A percentile compares a stretch with the other conserved stretches of the same genome.
Evolutionary conservation across 1,140 invertebrate genomes (phyloP).

Genomic region (Neodiprion pinetum): DNA sequence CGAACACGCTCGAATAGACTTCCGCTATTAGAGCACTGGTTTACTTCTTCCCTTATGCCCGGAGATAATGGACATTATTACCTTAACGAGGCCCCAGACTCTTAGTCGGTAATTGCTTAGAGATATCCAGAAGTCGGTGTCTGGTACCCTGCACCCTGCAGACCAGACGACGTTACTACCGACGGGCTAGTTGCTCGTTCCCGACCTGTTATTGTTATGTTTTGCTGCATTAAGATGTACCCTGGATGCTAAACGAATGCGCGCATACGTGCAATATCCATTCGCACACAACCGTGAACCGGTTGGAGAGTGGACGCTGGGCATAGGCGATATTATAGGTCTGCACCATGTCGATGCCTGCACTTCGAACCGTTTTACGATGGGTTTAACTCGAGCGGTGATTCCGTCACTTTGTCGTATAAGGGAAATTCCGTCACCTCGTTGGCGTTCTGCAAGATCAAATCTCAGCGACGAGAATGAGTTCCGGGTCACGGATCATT

Average conservation of each 20-base stretch:
- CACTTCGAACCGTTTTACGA: no score
- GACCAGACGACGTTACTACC: slow-evolving; percentile 52
- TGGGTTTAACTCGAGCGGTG: no score
- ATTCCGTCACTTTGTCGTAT: no score
- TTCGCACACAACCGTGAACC: no score
- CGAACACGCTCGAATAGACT: background rate
- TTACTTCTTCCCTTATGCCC: slow-evolving; percentile 54
- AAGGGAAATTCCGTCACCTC: no score
- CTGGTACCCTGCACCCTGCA: slow-evolving; percentile 31
- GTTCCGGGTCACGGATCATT: no score
- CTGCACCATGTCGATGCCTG: no score
- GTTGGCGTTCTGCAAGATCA: no score
- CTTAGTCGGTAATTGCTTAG: slow-evolving; percentile 59
- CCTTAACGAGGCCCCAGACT: slow-evolving; percentile 57
- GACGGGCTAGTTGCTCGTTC: slow-evolving; percentile 50
- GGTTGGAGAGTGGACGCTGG: no score
- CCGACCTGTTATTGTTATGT: slow-evolving; percentile 59
- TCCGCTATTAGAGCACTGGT: slow-evolving; percentile 42
- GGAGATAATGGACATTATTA: slow-evolving; percentile 60
- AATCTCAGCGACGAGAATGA: no score
- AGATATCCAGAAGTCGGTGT: slow-evolving; percentile 50
- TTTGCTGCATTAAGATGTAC: slow-evolving; percentile 59
- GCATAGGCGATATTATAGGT: no score
- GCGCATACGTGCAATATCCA: no score
- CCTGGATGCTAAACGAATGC: slow-evolving; percentile 35